A percentile compares a stretch with the other conserved stretches of the same genome.
These are phyloP conservation scores for Chondrosia reniformis DNA, from an alignment of 37 sponge, comb jelly and placozoan genomes.

Conservation along the genomic window DNA sequence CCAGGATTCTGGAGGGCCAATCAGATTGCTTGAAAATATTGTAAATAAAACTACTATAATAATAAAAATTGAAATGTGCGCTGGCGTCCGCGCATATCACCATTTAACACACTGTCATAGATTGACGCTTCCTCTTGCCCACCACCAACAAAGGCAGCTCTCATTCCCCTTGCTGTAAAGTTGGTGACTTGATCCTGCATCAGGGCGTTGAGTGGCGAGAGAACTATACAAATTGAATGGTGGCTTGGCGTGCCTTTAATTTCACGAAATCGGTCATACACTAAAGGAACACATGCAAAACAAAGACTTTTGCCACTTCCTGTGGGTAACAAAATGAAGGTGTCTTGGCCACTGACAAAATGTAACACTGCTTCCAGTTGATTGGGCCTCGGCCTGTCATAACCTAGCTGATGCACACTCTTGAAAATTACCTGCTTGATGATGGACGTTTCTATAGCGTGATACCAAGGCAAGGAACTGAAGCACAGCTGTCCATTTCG, in stretches of 20 bases:
- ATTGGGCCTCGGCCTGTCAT: not conserved
- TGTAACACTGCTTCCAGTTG: not conserved
- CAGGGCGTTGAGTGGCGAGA: slow-evolving; percentile 7
- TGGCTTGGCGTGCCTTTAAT: too few relatives aligned
- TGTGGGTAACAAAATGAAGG: slow-evolving; percentile 5
- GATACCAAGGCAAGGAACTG: too few relatives aligned
- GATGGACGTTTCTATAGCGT: too few relatives aligned
- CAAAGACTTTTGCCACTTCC: slow-evolving; percentile 14
- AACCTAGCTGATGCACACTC: too few relatives aligned
- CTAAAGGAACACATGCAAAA: slow-evolving; percentile 1
- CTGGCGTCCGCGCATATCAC: too few relatives aligned
- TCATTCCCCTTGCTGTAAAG: slow-evolving; percentile 13
- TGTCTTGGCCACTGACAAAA: not conserved
- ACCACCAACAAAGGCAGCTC: not conserved
- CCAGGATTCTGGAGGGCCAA: too few relatives aligned
- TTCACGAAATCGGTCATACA: not conserved
- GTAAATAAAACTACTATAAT: too few relatives aligned
- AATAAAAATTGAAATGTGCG: too few relatives aligned
- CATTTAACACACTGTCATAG: not conserved
- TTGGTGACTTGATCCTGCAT: slow-evolving; percentile 17
- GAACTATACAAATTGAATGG: slow-evolving; percentile 8
- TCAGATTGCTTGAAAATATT: too few relatives aligned
- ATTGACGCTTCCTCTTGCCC: not conserved
- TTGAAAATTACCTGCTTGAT: too few relatives aligned
- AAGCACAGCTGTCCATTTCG: too few relatives aligned